Percentiles rank a stretch among this genome's conserved stretches.
These are phyloP conservation scores for Austrofundulus limnaeus DNA, from an alignment of 2,113 vertebrate species.

Conservation along the genomic window DNA sequence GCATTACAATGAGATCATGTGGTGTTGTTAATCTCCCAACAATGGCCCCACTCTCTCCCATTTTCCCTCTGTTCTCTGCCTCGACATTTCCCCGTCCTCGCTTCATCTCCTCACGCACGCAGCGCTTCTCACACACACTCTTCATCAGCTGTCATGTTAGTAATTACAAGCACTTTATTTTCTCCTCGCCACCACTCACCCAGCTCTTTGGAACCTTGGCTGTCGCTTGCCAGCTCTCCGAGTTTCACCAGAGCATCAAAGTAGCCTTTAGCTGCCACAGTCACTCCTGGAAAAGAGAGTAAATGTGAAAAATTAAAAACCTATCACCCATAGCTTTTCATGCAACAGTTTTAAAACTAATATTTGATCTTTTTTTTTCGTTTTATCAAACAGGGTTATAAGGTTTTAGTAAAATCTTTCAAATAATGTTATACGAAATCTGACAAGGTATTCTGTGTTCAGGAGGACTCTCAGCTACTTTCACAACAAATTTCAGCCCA, in stretches of 20 bases:
- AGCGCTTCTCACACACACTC: conserved; percentile 15
- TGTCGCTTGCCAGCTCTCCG: conserved; percentile 86
- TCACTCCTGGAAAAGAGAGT: conserved; percentile 77
- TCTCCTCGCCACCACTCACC: conserved; percentile 72
- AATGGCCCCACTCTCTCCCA: conserved; percentile 79
- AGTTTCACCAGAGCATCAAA: conserved; percentile 88
- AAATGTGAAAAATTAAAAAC: background rate
- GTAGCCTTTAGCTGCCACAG: conserved; percentile 85
- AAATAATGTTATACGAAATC: too few relatives aligned
- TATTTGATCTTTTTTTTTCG: too few relatives aligned
- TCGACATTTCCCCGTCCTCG: conserved; percentile 61
- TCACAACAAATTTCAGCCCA: too few relatives aligned
- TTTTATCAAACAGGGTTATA: too few relatives aligned
- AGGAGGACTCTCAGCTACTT: too few relatives aligned
- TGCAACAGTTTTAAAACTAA: too few relatives aligned
- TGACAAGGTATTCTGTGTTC: too few relatives aligned
- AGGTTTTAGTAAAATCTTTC: too few relatives aligned
- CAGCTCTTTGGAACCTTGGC: conserved; percentile 87
- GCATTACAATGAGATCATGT: conserved; percentile 86
- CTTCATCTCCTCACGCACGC: conserved; percentile 30
- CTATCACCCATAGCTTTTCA: background rate
- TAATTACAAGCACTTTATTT: too few relatives aligned
- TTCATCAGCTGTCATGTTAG: conserved; percentile 14
- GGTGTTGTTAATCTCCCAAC: conserved; percentile 86
- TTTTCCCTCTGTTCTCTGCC: conserved; percentile 59